A percentile compares a stretch with the other conserved stretches of the same genome.
phyloP scores from a whole-genome alignment of 1,140 invertebrate genomes.

The Megathymus violae region DNA sequence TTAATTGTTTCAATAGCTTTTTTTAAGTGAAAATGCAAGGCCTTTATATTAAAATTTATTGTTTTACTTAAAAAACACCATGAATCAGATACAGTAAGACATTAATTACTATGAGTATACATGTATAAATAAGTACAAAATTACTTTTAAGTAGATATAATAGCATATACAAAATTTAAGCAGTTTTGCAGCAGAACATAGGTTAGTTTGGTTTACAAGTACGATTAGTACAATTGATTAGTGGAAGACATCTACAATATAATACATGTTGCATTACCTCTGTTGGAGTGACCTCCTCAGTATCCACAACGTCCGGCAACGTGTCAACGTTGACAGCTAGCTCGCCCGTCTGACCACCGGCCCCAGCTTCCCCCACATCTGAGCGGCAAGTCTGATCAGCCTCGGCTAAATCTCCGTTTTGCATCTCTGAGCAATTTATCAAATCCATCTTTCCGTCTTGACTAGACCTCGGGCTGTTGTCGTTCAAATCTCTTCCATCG shows the following conservation, averaged over 20 bases:
- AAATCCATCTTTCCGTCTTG: constrained; percentile 78
- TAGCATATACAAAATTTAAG: no score
- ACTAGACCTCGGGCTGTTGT: constrained; percentile 61
- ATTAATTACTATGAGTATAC: constrained; percentile 32
- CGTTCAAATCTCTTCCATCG: constrained; percentile 55
- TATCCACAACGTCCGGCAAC: constrained; percentile 80
- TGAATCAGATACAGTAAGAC: constrained; percentile 34
- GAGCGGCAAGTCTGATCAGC: constrained; percentile 77
- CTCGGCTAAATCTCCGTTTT: constrained; percentile 80
- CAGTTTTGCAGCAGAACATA: no score
- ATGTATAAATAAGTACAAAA: constrained; percentile 9
- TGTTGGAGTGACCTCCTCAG: constrained; percentile 80
- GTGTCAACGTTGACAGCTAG: constrained; percentile 53
- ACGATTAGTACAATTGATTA: constrained; percentile 71
- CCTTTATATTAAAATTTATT: constrained; percentile 43
- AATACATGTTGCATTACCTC: constrained; percentile 81
- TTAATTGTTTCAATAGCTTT: no score
- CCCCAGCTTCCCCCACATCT: constrained; percentile 52
- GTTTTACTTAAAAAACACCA: constrained; percentile 6
- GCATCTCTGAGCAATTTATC: constrained; percentile 79
- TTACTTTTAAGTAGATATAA: neutral
- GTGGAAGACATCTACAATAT: constrained; percentile 76
- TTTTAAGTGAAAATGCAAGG: constrained; percentile 46
- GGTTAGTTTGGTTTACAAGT: constrained; percentile 43
- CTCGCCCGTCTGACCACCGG: constrained; percentile 44